Percentiles rank a stretch among this genome's conserved stretches.
Evolutionary conservation across 2,797 vertebrate species (phyloP).

Genomic region (Urocyon cinereoargenteus): DNA sequence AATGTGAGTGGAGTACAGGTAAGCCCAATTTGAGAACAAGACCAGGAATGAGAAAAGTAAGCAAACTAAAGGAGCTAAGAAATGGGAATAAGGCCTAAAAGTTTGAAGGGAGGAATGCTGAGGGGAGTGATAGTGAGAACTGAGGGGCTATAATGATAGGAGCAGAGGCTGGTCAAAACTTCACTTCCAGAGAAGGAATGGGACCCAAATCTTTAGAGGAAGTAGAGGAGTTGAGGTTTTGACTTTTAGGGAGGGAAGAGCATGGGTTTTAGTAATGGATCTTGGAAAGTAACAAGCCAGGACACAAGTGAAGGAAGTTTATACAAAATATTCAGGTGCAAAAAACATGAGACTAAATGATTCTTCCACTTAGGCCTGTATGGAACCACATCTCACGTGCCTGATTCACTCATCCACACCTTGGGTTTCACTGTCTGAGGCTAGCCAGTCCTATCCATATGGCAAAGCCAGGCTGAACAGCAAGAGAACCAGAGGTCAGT

Average conservation of each 20-base stretch:
- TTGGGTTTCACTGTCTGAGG: not conserved
- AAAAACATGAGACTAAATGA: not conserved
- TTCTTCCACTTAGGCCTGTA: not conserved
- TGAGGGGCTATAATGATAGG: fast-evolving
- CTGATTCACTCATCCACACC: not conserved
- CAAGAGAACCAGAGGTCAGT: not conserved
- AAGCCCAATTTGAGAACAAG: not conserved
- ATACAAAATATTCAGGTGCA: not conserved
- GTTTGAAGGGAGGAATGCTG: not conserved
- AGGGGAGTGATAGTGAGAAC: not conserved
- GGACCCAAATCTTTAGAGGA: not conserved
- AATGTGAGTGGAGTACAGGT: not conserved
- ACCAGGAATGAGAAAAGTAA: not conserved
- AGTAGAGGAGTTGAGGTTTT: not conserved
- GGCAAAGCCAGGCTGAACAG: not conserved
- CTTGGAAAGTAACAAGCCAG: not conserved
- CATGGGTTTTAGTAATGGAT: not conserved
- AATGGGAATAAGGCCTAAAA: not conserved
- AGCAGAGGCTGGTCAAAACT: fast-evolving
- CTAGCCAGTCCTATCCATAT: not conserved
- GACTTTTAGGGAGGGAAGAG: not conserved
- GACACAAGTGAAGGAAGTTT: not conserved
- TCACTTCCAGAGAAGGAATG: not conserved
- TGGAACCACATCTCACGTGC: not conserved
- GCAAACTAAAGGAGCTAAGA: not conserved